Base-by-base conservation (phyloP, 2,888 invertebrate species). In the Antitype chi region DNA sequence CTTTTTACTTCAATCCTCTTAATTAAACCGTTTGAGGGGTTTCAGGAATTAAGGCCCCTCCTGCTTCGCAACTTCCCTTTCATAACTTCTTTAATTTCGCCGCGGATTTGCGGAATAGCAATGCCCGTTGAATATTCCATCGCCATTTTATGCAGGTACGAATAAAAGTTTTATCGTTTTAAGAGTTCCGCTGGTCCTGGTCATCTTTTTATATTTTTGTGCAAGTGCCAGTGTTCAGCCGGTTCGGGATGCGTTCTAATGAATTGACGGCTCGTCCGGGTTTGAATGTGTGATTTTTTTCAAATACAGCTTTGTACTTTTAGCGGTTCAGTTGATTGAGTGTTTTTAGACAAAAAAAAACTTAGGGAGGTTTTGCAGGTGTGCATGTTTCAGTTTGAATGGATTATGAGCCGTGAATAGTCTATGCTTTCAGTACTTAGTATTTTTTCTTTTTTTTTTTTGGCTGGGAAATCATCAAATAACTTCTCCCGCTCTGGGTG, bases 31-130 rank as follows among this genome's bases (percentile, higher is more conserved):
- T 91, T 90, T 88, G 91, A 90, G 88, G 87, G 84, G 88, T 87
- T 88, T 82, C 81, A 88, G 85, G 89, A 89, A 91, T 90, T 90
- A 91, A 89, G 85, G 83, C 85, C 86, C 82, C 88, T 85, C 86
- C 84, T 83, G 78, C 85, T 85, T 87, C 86, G 83, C 78, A 91
- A 91, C 88, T 91, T 91, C 87, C 88, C 90, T 91, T 90, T 92
- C 91, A 91, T 92, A 93, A 93, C 93, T 93, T 94, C 90, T 92
- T 93, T 93, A 94, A 94, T 94, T 93, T 93, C 89, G 89, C 91
- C 90, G 84, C 86, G 85, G 89, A 88, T 89, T 88, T 89, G 81
- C 76, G 91, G 90, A 91, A 92, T 91, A 91, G 87, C 89, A 87
- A 89, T 87, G 85, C 81, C 87, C 86, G 91, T 89, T 91, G 91